These are phyloP conservation scores for Papilio gigon DNA, from an alignment of 2,888 invertebrate genomes.

Conservation along the genomic window DNA sequence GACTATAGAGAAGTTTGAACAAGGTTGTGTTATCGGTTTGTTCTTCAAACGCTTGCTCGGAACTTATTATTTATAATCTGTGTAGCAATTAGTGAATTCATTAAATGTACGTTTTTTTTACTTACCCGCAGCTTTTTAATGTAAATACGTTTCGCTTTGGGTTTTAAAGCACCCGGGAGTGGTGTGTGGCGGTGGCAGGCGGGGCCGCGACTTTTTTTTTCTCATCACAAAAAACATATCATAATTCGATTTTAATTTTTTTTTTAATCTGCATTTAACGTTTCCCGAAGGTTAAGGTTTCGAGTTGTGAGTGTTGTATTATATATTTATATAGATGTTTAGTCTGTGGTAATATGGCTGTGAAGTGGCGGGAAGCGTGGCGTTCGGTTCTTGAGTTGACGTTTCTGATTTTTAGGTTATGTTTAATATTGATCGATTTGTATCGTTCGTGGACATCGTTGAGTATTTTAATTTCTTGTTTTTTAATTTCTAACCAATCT, in stretches of 20 bases:
- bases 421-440: conserved; percentile 17
- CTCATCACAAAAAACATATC: conserved; percentile 35
- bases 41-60: conserved; percentile 7
- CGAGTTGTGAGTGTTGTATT: conserved; percentile 43
- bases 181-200: conserved; percentile 34
- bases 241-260: conserved; percentile 23
- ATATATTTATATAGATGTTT: conserved; percentile 43
- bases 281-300: conserved; percentile 40
- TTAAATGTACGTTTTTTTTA: background rate
- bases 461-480: background rate
- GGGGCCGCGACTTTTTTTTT: conserved; percentile 48
- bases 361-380: conserved; percentile 50
- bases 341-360: conserved; percentile 58
- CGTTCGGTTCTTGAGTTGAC: conserved; percentile 40
- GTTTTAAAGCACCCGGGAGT: conserved; percentile 6
- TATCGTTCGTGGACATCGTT: conserved; percentile 15
- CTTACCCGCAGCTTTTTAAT: conserved; percentile 18
- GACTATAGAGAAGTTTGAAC: conserved; percentile 16
- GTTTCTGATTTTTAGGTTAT: conserved; percentile 26
- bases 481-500: background rate
- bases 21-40: conserved; percentile 28
- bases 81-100: background rate
- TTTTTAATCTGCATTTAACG: conserved; percentile 60
- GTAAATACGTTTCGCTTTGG: conserved; percentile 25
- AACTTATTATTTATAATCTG: conserved; percentile 21